Base-by-base conservation (phyloP, 2,888 invertebrate genomes). In the Melipona beecheii region DNA sequence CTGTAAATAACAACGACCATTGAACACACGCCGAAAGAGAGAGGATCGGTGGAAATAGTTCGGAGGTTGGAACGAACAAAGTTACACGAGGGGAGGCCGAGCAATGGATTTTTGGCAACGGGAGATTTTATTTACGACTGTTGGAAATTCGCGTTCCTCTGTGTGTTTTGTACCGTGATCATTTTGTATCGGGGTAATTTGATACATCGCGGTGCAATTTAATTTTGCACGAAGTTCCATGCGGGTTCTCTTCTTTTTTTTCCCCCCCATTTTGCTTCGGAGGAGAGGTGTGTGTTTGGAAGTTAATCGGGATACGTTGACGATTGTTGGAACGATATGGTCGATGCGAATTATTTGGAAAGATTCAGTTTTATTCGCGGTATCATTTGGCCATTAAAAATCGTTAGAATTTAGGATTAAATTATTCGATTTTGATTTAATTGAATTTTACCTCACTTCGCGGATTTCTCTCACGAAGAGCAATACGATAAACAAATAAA, bases 1-100 rank as follows among this genome's bases (percentile, higher is more conserved):
- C 97, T 97, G 94, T 21, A 69, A 83, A 71, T 73, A 77, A 60
- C 21, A 60, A 15, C 5, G 17, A 9, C 6, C 17, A 21, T 49
- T 62, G 15, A 36, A 50, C 27, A 50, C 11, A 49, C 9, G 31
- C 21, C 21, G 21, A 49, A 43, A 43, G 43, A 49, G 24, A 19
- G 43, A 27, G 49, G n/a, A 19, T 4, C 2, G 54, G 9, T 43
- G 43, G 9, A n/a, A 72, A 60, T 49, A 60, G 58, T 49, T 49
- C 9, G n/a, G 1, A 19, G 5, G 19, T 6, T 58, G n/a, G 27
- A 50, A n/a, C 31, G 54, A 62, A 36, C 52, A 6, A 68, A 21
- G 62, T 73, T 31, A 31, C 73, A n/a, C 19, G 19, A n/a, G n/a
- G 21, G 11, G 9, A 9, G 11, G 15, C 27, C 11, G 21, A n/a